Evolutionary conservation across 2,888 invertebrate genomes (phyloP), one percentile per base, ranked within the genome.

Genomic region (Leptopterna dolabrata): DNA sequence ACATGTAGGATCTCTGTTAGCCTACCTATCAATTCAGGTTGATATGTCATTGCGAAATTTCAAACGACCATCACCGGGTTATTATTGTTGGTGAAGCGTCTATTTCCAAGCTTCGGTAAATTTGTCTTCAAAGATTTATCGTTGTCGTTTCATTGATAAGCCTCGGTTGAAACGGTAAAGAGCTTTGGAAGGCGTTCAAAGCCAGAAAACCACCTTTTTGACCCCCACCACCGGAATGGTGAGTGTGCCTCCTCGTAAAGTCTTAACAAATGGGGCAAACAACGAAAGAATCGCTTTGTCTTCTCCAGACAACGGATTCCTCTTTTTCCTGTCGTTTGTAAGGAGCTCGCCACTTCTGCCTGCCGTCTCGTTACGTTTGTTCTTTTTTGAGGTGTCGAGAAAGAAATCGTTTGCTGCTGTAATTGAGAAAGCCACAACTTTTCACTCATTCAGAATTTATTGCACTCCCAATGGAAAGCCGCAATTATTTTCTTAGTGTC

Each of bases 211-310:
- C 63, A 63, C 63, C 55, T 63, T 63, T 63, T 63, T 13, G 24
- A 63, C 63, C 63, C 63, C 63, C 63, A 24, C 63, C 63, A 9
- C 63, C 51, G n/a, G 16, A n/a, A 19, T n/a, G 24, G 11, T n/a
- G 63, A 27, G 24, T 63, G 63, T 63, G 19, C 63, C 13, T 4
- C 9, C 36, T 43, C 36, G 36, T 76, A 76, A 76, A 76, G 36
- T 43, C 43, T 43, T 76, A n/a, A 76, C 76, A 76, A 76, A 76
- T 76, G 76, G 43, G 36, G 36, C 36, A 41, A 41, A 43, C 76
- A 19, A 27, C 76, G 7, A 19, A 16, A n/a, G 27, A 76, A 76
- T 76, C 36, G 43, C 76, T 41, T 76, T 36, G 76, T 76, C 76
- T 76, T 29, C 36, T 9, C n/a, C 30, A 76, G 76, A 36, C 36